phyloP scores from a whole-genome alignment of 2,113 vertebrate species.

The Gymnarchus niloticus region DNA sequence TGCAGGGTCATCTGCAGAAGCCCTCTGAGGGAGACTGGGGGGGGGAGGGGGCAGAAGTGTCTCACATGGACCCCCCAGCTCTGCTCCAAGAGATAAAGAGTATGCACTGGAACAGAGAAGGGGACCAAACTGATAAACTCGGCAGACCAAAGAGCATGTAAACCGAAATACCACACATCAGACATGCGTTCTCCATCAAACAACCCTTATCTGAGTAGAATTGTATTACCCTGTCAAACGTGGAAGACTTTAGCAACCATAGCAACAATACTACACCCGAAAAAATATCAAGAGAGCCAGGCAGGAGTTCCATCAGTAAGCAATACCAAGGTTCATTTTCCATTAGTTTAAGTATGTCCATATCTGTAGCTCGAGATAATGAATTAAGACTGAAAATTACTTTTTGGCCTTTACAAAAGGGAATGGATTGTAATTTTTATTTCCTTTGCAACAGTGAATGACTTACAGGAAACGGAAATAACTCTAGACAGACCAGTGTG shows the following conservation, averaged over 20 bases:
- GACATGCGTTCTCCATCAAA: not conserved
- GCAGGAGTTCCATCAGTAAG: not conserved
- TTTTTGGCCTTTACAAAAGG: not conserved
- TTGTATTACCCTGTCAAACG: not conserved
- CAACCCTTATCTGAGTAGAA: not conserved
- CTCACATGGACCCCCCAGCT: not conserved
- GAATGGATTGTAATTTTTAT: not conserved
- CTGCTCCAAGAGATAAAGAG: not conserved
- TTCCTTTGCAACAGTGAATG: not conserved
- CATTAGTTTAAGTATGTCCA: not conserved
- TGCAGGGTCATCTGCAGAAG: conserved; percentile 5
- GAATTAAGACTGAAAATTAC: not conserved
- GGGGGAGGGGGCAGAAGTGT: not conserved
- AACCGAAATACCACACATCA: not conserved
- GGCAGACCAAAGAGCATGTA: not conserved
- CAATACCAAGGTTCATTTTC: too few relatives aligned
- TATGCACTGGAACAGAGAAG: not conserved
- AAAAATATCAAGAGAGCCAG: not conserved
- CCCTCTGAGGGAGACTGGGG: not conserved
- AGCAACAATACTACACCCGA: not conserved
- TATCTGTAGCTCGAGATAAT: not conserved
- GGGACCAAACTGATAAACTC: not conserved
- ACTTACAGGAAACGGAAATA: not conserved
- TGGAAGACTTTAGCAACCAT: not conserved
- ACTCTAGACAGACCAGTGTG: too few relatives aligned